Conservation (phyloP, 2,888 invertebrate species). For the Epirrita christyi region DNA sequence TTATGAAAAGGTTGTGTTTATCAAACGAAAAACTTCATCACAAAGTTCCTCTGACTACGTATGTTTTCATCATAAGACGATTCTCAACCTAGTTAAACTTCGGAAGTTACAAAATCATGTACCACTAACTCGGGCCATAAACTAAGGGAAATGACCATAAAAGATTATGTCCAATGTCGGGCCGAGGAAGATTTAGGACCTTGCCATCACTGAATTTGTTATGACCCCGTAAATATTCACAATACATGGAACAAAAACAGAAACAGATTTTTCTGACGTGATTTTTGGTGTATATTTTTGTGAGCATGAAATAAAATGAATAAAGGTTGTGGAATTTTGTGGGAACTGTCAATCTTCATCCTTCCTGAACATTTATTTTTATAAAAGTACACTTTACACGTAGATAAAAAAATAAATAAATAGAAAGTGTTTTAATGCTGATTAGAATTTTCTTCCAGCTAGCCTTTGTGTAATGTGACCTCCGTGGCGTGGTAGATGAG, state of each 20-base stretch:
- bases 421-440: too few species aligned
- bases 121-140: slow-evolving; percentile 28
- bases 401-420: too few species aligned
- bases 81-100: not conserved
- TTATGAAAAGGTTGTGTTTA: too few species aligned
- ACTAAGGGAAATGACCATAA: slow-evolving; percentile 35
- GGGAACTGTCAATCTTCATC: too few species aligned
- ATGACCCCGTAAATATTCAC: slow-evolving; percentile 35
- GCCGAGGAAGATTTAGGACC: slow-evolving; percentile 30
- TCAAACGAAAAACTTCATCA: too few species aligned
- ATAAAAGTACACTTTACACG: too few species aligned
- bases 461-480: too few species aligned
- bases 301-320: too few species aligned
- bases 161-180: slow-evolving; percentile 39
- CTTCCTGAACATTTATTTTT: too few species aligned
- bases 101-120: slow-evolving; percentile 26
- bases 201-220: slow-evolving; percentile 33
- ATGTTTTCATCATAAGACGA: slow-evolving; percentile 9
- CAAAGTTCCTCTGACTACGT: not conserved
- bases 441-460: too few species aligned
- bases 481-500: too few species aligned
- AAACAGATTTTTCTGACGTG: not conserved
- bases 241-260: slow-evolving; percentile 16
- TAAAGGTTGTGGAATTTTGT: too few species aligned
- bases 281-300: not conserved